Conservation (phyloP, 30 jellyfish, hydroid and myxozoan species). For the Mastigias papua region DNA sequence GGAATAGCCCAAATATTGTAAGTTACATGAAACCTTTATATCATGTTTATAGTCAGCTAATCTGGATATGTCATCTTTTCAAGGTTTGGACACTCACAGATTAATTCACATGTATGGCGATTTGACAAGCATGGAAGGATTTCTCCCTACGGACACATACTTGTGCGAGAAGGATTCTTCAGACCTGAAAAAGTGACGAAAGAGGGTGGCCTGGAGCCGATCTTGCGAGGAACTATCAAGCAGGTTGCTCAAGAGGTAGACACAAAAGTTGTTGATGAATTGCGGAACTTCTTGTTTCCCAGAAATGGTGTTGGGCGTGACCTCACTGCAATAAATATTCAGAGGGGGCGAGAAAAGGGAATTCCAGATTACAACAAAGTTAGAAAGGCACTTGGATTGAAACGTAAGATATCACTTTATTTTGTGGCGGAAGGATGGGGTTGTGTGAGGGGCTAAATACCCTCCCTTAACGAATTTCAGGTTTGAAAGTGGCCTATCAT, state of each 20-base stretch:
- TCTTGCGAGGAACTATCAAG: conserved; percentile 45
- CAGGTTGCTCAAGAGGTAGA: conserved; percentile 57
- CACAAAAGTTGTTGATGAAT: conserved; percentile 53
- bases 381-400: conserved; percentile 54
- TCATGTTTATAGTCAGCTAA: too few relatives aligned
- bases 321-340: conserved; percentile 58
- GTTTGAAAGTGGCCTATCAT: too few relatives aligned
- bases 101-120: conserved; percentile 31
- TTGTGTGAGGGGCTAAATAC: too few relatives aligned
- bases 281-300: conserved; percentile 58
- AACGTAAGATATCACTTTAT: conserved; percentile 8
- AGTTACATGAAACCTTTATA: too few relatives aligned
- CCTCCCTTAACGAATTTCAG: too few relatives aligned
- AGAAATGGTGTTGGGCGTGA: conserved; percentile 34
- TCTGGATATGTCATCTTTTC: too few relatives aligned
- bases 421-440: too few relatives aligned
- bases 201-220: conserved; percentile 71
- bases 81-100: conserved; percentile 79
- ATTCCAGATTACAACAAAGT: conserved; percentile 52
- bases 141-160: conserved; percentile 19
- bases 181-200: conserved; percentile 48
- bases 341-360: conserved; percentile 69
- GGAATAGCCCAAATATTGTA: too few relatives aligned
- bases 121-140: conserved; percentile 31
- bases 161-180: conserved; percentile 67